Percentiles rank a stretch among this genome's conserved stretches.
phyloP scores from a whole-genome alignment of 2,113 vertebrate genomes.

The Diadophis punctatus region DNA sequence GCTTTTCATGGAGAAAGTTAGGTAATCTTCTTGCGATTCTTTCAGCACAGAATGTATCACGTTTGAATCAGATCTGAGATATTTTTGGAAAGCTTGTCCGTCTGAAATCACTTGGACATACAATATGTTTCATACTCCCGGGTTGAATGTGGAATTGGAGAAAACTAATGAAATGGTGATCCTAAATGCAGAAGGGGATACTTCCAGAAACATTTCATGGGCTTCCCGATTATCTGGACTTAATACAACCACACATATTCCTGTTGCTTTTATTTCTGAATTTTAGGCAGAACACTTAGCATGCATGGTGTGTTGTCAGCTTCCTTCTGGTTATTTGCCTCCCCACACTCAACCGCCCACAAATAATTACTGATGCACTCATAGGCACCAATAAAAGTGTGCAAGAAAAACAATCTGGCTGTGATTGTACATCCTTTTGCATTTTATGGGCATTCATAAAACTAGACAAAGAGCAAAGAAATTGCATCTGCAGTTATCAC shows the following conservation, averaged over 20 bases:
- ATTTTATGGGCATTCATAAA: neutral
- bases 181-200: neutral
- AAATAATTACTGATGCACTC: neutral
- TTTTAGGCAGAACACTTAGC: neutral
- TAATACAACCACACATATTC: neutral
- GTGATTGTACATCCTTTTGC: neutral
- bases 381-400: neutral
- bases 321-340: neutral
- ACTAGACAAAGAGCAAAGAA: no score
- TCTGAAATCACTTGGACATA: neutral
- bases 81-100: neutral
- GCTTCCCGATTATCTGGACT: neutral
- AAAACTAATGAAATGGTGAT: neutral
- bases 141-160: neutral
- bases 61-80: neutral
- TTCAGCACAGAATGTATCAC: neutral
- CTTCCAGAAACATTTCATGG: neutral
- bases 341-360: neutral
- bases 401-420: neutral
- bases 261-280: neutral
- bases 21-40: neutral
- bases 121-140: neutral
- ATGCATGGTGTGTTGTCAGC: neutral
- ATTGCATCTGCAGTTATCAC: neutral
- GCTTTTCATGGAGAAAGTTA: neutral